A percentile compares a stretch with the other conserved stretches of the same genome.
phyloP scores from a whole-genome alignment of 1,140 invertebrate genomes.

The Colletes latitarsis region DNA sequence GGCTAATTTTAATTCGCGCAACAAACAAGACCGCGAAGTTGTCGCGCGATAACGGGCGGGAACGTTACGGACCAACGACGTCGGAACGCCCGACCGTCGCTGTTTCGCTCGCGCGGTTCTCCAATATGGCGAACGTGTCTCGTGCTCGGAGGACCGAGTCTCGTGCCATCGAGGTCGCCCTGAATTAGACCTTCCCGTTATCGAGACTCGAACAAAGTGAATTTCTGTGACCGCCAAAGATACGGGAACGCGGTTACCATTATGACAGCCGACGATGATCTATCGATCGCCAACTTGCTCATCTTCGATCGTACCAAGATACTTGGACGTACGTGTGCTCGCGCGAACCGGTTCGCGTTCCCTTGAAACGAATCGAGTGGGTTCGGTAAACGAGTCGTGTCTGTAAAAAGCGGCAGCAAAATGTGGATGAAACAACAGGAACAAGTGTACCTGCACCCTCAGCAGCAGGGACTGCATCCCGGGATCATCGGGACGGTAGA shows the following conservation, averaged over 20 bases:
- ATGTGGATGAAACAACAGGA: constrained; percentile 68
- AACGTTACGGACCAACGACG: neutral
- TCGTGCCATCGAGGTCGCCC: too few relatives aligned
- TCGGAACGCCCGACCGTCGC: constrained; percentile 5
- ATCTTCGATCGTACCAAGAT: neutral
- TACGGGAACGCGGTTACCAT: too few relatives aligned
- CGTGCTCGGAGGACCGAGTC: neutral
- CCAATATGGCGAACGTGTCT: constrained; percentile 37
- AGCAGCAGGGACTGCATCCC: constrained; percentile 49
- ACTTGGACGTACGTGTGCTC: neutral
- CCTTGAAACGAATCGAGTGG: too few relatives aligned
- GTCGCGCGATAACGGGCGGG: constrained; percentile 26
- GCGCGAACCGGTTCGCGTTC: neutral
- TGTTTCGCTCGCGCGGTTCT: constrained; percentile 7
- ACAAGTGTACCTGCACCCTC: constrained; percentile 56
- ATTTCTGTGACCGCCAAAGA: too few relatives aligned
- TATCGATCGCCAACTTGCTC: neutral
- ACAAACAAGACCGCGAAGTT: constrained; percentile 53
- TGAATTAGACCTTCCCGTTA: too few relatives aligned
- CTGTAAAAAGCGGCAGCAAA: neutral
- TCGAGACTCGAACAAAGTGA: too few relatives aligned
- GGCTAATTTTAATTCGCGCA: constrained; percentile 69
- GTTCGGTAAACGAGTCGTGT: too few relatives aligned
- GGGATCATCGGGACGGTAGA: constrained; percentile 41
- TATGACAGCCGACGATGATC: neutral